Percentiles rank a stretch among this genome's conserved stretches.
These are phyloP conservation scores for Ectropis grisescens DNA, from an alignment of 1,140 invertebrate species.

Conservation along the genomic window DNA sequence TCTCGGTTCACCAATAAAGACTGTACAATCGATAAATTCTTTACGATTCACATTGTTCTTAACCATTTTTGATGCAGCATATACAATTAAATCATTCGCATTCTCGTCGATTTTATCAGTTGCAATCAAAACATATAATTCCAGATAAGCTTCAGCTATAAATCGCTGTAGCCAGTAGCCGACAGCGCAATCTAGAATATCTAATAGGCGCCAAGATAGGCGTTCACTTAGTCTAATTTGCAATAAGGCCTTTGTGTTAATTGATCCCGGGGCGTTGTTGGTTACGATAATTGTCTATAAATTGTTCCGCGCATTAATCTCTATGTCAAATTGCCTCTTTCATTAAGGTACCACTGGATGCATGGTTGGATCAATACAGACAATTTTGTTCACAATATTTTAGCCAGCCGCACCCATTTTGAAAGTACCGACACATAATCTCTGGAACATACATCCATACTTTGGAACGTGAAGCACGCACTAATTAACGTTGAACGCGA, in stretches of 20 bases:
- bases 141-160: slow-evolving; percentile 7
- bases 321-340: slow-evolving; percentile 45
- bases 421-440: not conserved
- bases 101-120: too few species aligned
- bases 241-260: slow-evolving; percentile 59
- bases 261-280: slow-evolving; percentile 48
- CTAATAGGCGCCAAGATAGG: slow-evolving; percentile 28
- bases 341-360: slow-evolving; percentile 30
- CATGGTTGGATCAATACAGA: slow-evolving; percentile 7
- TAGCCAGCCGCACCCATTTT: too few species aligned
- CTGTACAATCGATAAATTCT: too few species aligned
- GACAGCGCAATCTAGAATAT: slow-evolving; percentile 31
- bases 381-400: too few species aligned
- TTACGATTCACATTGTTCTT: too few species aligned
- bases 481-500: slow-evolving; percentile 66
- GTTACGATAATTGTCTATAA: slow-evolving; percentile 64
- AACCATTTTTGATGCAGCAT: too few species aligned
- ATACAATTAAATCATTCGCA: too few species aligned
- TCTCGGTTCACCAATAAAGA: too few species aligned
- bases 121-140: too few species aligned
- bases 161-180: slow-evolving; percentile 16
- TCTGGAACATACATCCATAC: slow-evolving; percentile 22
- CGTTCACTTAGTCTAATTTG: slow-evolving; percentile 52
- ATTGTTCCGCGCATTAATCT: slow-evolving; percentile 63
- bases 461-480: slow-evolving; percentile 51